Base-by-base conservation (phyloP, 1,140 invertebrate genomes). In the Zaprionus africanus region DNA sequence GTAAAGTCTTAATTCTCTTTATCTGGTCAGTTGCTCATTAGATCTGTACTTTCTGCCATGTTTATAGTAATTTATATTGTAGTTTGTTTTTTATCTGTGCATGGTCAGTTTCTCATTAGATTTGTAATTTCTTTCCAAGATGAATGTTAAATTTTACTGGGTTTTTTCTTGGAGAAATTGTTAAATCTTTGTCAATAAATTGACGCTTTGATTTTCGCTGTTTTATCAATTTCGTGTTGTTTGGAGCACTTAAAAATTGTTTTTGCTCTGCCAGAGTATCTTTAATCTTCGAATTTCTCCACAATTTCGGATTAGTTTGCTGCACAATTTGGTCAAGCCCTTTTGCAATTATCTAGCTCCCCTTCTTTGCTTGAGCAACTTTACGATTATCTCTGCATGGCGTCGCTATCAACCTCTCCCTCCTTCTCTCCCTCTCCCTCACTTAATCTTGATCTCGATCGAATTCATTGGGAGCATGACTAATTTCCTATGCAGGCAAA, bases 371-470 rank as follows among this genome's bases (percentile, higher is more conserved):
- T 62, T 84, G 77, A 57, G 72, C 59, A 46, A 64, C 80, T 84
- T 80, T 38, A 65, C 59, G 78, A 70, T 79, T 82, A 82, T 70
- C 76, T 79, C 24, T 65, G 57, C 57, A 61, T 63, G 70, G 41
- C n/a, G 41, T 43, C 41, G 17, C n/a, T 43, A 5, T 43, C 41
- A 7, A n/a, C 5, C 38, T 41, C 38, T 6, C 6, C 41, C n/a
- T 43, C 41, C n/a, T 2, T 43, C 5, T 12, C n/a, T 43, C 1
- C 13, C 41, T 43, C 6, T 46, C 2, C 5, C 1, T 15, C 13
- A 0, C 41, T 17, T 3, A 5, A 63, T 82, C 82, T 79, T 74
- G 79, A 77, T 81, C 65, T 49, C 22, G 15, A 66, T 64, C 61
- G 80, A 75, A 83, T 46, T 56, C 81, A 59, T 57, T 51, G 34